Conservation (phyloP, 2,113 vertebrate genomes). For the Coptodon rendalli region DNA sequence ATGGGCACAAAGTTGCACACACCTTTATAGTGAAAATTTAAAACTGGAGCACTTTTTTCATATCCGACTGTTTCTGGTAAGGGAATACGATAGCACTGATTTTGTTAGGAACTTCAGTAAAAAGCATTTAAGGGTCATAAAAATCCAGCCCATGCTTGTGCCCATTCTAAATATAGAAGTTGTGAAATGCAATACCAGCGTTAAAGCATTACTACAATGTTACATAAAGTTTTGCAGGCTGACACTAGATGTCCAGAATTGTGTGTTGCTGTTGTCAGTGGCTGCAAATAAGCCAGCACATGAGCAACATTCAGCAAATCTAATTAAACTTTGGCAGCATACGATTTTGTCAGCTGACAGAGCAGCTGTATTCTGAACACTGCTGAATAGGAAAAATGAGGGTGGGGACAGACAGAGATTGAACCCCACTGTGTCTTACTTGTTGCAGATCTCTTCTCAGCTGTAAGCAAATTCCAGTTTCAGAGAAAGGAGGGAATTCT, state of each 20-base stretch:
- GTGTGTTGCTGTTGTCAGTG: constrained; percentile 1
- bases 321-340: constrained; percentile 30
- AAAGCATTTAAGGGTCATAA: neutral
- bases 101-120: neutral
- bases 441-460: neutral
- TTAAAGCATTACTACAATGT: neutral
- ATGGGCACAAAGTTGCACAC: neutral
- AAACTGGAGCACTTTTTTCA: neutral
- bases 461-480: constrained; percentile 42
- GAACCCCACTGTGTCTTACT: neutral
- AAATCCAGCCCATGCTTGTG: neutral
- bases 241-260: neutral
- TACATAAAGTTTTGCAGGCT: neutral
- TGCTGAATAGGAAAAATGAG: neutral
- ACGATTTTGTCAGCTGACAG: constrained; percentile 50
- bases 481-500: constrained; percentile 45
- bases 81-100: neutral
- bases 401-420: neutral
- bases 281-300: constrained; percentile 28
- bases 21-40: neutral
- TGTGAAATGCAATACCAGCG: neutral
- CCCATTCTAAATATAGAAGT: neutral
- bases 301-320: constrained; percentile 47
- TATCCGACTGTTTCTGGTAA: neutral
- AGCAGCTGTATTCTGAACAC: neutral